Evolutionary conservation across 2,113 vertebrate genomes (phyloP).

Genomic region (Hassar affinis): DNA sequence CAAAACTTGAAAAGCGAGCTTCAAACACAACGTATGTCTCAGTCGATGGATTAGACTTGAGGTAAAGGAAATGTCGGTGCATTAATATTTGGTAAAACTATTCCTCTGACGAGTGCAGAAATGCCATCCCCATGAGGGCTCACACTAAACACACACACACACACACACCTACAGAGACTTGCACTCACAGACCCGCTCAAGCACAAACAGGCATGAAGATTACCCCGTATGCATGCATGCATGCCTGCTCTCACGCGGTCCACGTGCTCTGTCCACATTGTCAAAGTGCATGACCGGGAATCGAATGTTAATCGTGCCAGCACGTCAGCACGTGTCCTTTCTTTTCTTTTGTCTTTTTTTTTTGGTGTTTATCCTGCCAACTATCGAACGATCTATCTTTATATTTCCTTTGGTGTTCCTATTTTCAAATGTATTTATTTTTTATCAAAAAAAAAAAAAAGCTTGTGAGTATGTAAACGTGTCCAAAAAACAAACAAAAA

Average conservation of each 20-base stretch:
- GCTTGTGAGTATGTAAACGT: constrained; percentile 69
- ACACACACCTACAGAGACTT: neutral
- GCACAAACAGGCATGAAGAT: constrained; percentile 71
- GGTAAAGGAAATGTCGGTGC: neutral
- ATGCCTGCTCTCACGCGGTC: constrained; percentile 64
- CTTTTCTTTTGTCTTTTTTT: constrained; percentile 65
- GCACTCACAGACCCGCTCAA: constrained; percentile 62
- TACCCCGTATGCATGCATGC: constrained; percentile 71
- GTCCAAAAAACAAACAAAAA: too few relatives aligned
- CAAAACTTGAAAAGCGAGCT: neutral
- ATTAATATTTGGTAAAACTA: neutral
- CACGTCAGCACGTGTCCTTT: constrained; percentile 71
- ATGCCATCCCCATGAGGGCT: neutral
- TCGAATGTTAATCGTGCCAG: constrained; percentile 65
- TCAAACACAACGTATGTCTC: neutral
- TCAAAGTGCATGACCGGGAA: constrained; percentile 73
- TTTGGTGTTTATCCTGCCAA: constrained; percentile 59
- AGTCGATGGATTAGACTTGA: neutral
- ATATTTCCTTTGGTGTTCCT: constrained; percentile 31
- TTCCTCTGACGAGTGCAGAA: constrained; percentile 13
- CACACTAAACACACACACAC: constrained; percentile 18
- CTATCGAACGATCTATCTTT: neutral
- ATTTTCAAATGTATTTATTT: constrained; percentile 52
- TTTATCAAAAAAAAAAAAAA: constrained; percentile 49
- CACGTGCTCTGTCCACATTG: constrained; percentile 63